Base-by-base conservation (phyloP, 2,797 vertebrate species). In the Leuciscus waleckii region DNA sequence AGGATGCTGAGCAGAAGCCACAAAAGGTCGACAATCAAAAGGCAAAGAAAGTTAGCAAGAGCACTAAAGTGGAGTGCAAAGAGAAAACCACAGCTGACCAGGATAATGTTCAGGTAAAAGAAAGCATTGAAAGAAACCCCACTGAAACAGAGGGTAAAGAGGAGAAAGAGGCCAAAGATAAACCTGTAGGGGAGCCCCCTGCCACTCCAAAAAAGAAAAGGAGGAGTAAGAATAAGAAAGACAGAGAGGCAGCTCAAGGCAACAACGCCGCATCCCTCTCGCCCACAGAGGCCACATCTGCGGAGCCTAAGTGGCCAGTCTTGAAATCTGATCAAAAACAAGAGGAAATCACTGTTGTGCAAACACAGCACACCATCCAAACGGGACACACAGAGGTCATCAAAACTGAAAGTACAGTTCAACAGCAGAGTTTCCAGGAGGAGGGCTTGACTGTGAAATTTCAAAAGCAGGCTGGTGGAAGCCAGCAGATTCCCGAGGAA, bases 151-250 rank as follows among this genome's bases (percentile, higher is more conserved):
- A 89, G 23, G 76, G 51, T 39, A 86, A 90, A 58, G 77, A 73
- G 29, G 86, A 85, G 49, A 90, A 87, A 70, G 92, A 92, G 82
- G 29, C 89, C 70, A 94, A 92, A 83, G 90, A 90, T 68, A 93
- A 75, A 75, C 68, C 85, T n/a, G 87, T 86, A 67, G 91, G 91
- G 68, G 90, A 91, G 70, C 86, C 82, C 17, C 58, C 82, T 68
- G 80, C 84, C 70, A 63, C 85, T 39, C 81, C 88, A n/a, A 92
- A 91, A 67, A 93, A 87, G 76, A 91, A 91, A 77, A 95, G 93
- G 87, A 95, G 94, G 89, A 94, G 93, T 90, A 96, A 95, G 86
- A 92, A 92, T 83, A 96, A 94, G 89, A 96, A 94, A 88, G 93
- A 94, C 10, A 95, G 93, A 91, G 92, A 84, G 4, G 78, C 7